Base-by-base conservation (phyloP, 2,888 invertebrate species). In the Sinhomidia bicolor region DNA sequence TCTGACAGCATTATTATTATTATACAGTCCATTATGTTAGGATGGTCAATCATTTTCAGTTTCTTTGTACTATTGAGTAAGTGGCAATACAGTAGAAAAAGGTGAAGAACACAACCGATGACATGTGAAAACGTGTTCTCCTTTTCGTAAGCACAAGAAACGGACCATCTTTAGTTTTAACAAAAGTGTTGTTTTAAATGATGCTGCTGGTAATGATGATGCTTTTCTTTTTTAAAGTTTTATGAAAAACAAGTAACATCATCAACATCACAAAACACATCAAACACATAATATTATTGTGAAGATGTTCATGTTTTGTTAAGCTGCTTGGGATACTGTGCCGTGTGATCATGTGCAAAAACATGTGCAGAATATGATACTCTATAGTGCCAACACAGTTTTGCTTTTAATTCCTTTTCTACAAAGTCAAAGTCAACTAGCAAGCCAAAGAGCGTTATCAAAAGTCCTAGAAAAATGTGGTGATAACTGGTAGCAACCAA, bases 51-150 rank as follows among this genome's bases (percentile, higher is more conserved):
- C 74, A 23, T 23, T 74, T 32, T 12, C 68, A 71, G n/a, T 71
- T 71, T 71, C 68, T 41, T 44, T n/a, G 20, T 9, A 1, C 0
- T 32, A 68, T 36, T 36, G 7, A 4, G 23, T 20, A 44, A 32
- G n/a, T 47, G 23, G 17, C 71, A 44, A 14, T 2, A 36, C 23
- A 57, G 4, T 32, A 65, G 0, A 71, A 71, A 71, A 47, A 20
- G 68, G 74, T 74, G 26, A 74, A 83, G 32, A 54, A 83, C 74
- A 83, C 83, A 57, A 26, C 83, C 74, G 83, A 83, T 83, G 74
- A 71, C 74, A 83, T 57, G 71, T 74, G 29, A 74, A 83, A 83
- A 83, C 83, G 74, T 83, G 83, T 82, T 83, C 71, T 29, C 41
- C 57, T 65, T 5, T 57, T 17, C 14, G 14, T 9, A 36, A 71